phyloP scores from a whole-genome alignment of 2,797 vertebrate species.

The Gadopsis marmoratus region DNA sequence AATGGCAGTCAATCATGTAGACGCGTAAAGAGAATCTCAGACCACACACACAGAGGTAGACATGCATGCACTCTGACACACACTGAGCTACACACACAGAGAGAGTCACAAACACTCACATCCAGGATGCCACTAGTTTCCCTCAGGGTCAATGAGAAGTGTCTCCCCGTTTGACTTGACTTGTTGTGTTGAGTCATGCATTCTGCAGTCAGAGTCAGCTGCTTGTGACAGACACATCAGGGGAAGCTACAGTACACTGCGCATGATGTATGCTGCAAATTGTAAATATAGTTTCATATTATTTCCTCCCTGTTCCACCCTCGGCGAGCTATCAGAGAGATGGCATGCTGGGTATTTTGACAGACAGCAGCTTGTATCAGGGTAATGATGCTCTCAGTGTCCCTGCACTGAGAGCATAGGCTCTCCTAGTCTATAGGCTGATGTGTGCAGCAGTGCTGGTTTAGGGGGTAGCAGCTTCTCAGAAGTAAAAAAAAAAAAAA shows the following conservation, averaged over 20 bases:
- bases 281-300: slow-evolving; percentile 34
- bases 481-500: neutral
- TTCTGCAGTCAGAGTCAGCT: slow-evolving; percentile 39
- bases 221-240: slow-evolving; percentile 43
- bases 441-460: slow-evolving; percentile 25
- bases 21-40: slow-evolving; percentile 1
- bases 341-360: slow-evolving; percentile 46
- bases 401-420: neutral
- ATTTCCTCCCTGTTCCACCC: slow-evolving; percentile 20
- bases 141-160: slow-evolving; percentile 31
- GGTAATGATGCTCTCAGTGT: slow-evolving; percentile 52
- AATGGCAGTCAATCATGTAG: neutral
- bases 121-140: neutral
- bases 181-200: slow-evolving; percentile 49
- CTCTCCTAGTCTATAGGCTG: slow-evolving; percentile 49
- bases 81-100: neutral
- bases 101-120: neutral
- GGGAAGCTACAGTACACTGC: slow-evolving; percentile 25
- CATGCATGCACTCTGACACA: slow-evolving; percentile 2
- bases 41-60: neutral
- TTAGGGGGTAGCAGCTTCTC: neutral
- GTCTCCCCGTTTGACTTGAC: slow-evolving; percentile 24
- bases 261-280: slow-evolving; percentile 34
- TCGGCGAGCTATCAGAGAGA: slow-evolving; percentile 49
- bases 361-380: slow-evolving; percentile 48